Base-by-base conservation (phyloP, 92 coral and sea anemone species). In the Siderastrea siderea region DNA sequence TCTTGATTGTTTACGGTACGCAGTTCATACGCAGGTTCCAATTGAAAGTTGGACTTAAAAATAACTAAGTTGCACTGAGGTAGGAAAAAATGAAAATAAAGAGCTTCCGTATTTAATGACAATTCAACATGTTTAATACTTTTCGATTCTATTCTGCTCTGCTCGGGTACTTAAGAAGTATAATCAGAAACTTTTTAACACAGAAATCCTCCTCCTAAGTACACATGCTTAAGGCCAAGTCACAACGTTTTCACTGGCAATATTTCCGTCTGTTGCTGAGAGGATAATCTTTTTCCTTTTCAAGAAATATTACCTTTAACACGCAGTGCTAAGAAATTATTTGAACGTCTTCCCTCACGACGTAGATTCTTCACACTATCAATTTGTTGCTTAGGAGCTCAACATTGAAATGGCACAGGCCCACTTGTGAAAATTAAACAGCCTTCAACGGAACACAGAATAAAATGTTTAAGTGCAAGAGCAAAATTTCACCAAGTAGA, bases 371-470 rank as follows among this genome's bases (percentile, higher is more conserved):
- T 52, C 69, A 15, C 38, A 69, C 46, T 69, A 71, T 10, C 45
- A 13, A 68, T 46, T 47, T 52, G 85, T 81, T 68, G 85, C 85
- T 69, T 53, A 53, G 85, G 63, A 46, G 85, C 54, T 6, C 3
- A 68, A 13, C 7, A 6, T 68, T 43, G 15, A 53, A 65, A 54
- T 57, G 45, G 16, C 54, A 50, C 14, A 48, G 47, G 38, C 62
- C n/a, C 55, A 51, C 47, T 81, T 38, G 26, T 58, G 17, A 44
- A 68, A 46, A 46, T 7, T 68, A 19, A 68, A 15, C 63, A 5
- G 51, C 65, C 57, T 47, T 64, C 19, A 49, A 64, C 26, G 17
- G 48, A 66, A 46, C 44, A 80, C 3, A 10, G 66, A 61, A 61
- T 14, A 61, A 61, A 19, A 61, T n/a, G 16, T 15, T 13, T 26